These are phyloP conservation scores for Anguilla obscura DNA, from an alignment of 2,797 vertebrate genomes.

Conservation along the genomic window DNA sequence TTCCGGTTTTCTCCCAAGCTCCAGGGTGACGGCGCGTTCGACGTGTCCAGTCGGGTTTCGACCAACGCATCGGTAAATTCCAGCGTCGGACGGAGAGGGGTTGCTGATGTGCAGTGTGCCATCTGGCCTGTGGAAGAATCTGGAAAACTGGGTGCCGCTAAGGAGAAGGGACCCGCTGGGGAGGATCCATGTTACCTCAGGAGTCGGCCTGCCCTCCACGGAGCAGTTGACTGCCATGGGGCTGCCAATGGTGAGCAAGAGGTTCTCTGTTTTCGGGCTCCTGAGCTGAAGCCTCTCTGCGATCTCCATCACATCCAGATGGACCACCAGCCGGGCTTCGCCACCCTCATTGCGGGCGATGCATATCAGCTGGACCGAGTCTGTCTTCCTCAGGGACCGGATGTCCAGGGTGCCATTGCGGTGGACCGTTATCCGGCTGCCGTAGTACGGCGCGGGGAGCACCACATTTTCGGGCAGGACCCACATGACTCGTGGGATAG, in stretches of 20 bases:
- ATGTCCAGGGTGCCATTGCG: conserved; percentile 88
- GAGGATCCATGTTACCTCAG: conserved; percentile 79
- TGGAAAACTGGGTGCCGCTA: conserved; percentile 65
- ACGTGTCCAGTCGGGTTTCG: conserved; percentile 68
- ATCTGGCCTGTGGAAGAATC: conserved; percentile 77
- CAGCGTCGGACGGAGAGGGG: conserved; percentile 75
- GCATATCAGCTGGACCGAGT: conserved; percentile 78
- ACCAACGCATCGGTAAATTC: conserved; percentile 83
- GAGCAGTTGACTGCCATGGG: conserved; percentile 85
- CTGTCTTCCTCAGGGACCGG: conserved; percentile 64
- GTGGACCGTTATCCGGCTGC: conserved; percentile 81
- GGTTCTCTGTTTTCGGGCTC: conserved; percentile 67
- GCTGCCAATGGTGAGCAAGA: conserved; percentile 74
- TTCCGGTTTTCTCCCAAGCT: conserved; percentile 75
- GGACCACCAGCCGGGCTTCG: conserved; percentile 77
- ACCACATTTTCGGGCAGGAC: conserved; percentile 85
- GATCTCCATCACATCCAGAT: conserved; percentile 74
- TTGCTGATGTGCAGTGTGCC: conserved; percentile 81
- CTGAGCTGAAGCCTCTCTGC: conserved; percentile 65
- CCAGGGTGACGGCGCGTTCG: conserved; percentile 75
- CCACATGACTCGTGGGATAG: conserved; percentile 80
- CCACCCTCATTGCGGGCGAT: conserved; percentile 87
- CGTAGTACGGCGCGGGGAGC: conserved; percentile 83
- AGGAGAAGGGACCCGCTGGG: conserved; percentile 77
- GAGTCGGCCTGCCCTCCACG: conserved; percentile 63